Evolutionary conservation across 2,797 vertebrate genomes (phyloP), one percentile per base, ranked within the genome.

Genomic region (Pampus argenteus): DNA sequence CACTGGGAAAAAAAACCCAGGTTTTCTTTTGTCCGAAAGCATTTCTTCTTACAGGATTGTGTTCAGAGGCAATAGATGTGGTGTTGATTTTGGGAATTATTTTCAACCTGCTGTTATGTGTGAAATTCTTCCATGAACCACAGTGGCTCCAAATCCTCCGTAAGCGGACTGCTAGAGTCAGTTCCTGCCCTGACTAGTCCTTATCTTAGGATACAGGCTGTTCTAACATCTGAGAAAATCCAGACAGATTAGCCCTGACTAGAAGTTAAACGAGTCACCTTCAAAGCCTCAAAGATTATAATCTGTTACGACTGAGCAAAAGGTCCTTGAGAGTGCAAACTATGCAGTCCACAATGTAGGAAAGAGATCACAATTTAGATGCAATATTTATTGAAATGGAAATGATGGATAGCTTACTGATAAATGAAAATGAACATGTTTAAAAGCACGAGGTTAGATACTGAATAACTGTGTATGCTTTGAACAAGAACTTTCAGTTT

Each of bases 171-270:
- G 82, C 84, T 65, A 38, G 74, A 85, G 83, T 87, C 74, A 56
- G 52, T 83, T 85, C 81, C 84, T 86, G 80, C 78, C 69, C 82
- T 3, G 64, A 74, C 88, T 71, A 54, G 79, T 67, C 81, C 93
- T 95, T 94, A 94, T 95, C 93, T 91, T 66, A 56, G 84, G 75
- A 86, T 86, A 88, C 93, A 93, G 91, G 82, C 91, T 89, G 89
- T 90, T 87, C 88, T 64, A 79, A 81, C 76, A 59, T 79, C 84
- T 76, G 79, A 89, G 89, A 78, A 89, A 92, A 93, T 93, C 90
- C 91, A 75, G 74, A 82, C 89, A 93, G 93, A 95, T 95, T 93
- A 93, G 88, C 91, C 79, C 82, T 22, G 82, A 93, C 89, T 85
- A 87, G 84, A 87, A 91, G 81, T 93, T 92, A 91, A 94, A 92